phyloP scores from a whole-genome alignment of 2,797 vertebrate genomes.

The Threskiornis aethiopicus region DNA sequence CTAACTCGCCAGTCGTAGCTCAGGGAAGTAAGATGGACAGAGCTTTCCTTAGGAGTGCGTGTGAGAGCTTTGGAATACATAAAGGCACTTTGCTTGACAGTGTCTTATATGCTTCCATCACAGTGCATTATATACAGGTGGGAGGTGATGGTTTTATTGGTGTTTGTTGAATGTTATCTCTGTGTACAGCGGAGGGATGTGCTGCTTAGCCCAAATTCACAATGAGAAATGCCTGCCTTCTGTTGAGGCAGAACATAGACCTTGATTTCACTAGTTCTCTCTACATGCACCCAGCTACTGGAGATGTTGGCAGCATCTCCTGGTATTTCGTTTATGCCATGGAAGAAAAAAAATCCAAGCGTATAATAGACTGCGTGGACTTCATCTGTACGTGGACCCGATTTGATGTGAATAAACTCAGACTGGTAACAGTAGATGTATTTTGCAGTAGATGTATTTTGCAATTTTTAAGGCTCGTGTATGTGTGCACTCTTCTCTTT shows the following conservation, averaged over 20 bases:
- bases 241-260: neutral
- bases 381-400: neutral
- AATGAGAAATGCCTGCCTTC: neutral
- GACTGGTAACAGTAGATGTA: neutral
- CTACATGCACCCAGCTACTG: neutral
- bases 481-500: neutral
- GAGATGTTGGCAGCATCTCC: neutral
- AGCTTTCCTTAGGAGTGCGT: neutral
- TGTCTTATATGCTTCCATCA: neutral
- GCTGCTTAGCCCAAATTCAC: neutral
- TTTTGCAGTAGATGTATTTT: neutral
- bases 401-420: neutral
- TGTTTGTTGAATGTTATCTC: neutral
- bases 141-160: neutral
- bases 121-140: fast-evolving
- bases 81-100: neutral
- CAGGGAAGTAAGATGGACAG: neutral
- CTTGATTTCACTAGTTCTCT: neutral
- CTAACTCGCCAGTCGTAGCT: neutral
- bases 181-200: neutral
- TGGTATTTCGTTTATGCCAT: neutral
- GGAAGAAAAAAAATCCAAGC: no score
- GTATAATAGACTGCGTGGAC: fast-evolving
- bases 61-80: neutral
- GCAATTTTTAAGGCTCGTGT: neutral